phyloP scores from a whole-genome alignment of 2,797 vertebrate genomes.

The Syngnathus acus region DNA sequence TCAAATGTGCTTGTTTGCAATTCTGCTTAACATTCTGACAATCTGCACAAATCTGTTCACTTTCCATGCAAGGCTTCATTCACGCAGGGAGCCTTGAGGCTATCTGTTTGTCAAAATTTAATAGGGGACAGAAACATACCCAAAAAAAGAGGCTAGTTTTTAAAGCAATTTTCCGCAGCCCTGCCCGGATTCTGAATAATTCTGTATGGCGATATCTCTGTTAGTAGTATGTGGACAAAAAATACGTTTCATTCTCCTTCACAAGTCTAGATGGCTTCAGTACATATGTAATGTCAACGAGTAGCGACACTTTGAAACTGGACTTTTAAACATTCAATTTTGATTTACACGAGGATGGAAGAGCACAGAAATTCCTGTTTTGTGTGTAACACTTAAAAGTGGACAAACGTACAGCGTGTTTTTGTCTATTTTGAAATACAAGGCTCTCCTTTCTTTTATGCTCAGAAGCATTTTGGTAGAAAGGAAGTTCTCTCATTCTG shows the following conservation, averaged over 20 bases:
- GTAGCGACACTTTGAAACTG: background rate
- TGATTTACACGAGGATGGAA: background rate
- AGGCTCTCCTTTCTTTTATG: conserved; percentile 24
- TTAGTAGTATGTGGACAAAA: background rate
- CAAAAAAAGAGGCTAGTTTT: background rate
- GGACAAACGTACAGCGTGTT: background rate
- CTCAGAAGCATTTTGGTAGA: conserved; percentile 38
- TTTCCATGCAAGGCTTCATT: background rate
- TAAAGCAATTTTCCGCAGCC: background rate
- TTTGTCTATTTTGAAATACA: background rate
- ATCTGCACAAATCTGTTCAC: background rate
- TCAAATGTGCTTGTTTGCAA: background rate
- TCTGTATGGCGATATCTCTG: background rate
- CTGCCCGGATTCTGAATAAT: background rate
- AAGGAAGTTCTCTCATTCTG: conserved; percentile 46
- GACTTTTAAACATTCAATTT: background rate
- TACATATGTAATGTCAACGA: background rate
- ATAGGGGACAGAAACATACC: background rate
- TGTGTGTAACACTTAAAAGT: background rate
- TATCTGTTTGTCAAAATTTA: background rate
- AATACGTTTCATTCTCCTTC: background rate
- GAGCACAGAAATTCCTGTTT: background rate
- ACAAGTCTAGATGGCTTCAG: background rate
- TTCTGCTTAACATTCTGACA: background rate
- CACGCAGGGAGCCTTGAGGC: background rate